phyloP scores from a whole-genome alignment of 2,113 vertebrate genomes.

The Danio rerio region DNA sequence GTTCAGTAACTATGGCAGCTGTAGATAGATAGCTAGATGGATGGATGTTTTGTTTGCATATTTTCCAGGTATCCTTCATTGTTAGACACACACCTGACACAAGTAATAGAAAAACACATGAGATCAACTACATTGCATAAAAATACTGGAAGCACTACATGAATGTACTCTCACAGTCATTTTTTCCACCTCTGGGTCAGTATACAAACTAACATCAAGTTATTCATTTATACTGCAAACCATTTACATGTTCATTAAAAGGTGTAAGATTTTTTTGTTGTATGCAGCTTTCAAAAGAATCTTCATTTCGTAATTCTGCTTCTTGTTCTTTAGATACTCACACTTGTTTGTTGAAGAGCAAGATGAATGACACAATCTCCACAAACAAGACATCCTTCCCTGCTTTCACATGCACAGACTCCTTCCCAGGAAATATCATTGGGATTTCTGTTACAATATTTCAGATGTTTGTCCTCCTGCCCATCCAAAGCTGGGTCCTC shows the following conservation, averaged over 20 bases:
- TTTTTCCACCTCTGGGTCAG: neutral
- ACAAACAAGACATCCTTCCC: neutral
- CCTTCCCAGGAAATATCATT: neutral
- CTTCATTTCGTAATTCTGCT: neutral
- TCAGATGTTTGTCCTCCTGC: neutral
- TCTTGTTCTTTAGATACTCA: neutral
- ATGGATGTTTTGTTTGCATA: neutral
- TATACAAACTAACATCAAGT: neutral
- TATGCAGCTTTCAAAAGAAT: neutral
- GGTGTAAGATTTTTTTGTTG: neutral
- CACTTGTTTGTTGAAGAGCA: neutral
- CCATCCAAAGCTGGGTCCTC: slow-evolving; percentile 3
- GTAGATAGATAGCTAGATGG: too few relatives aligned
- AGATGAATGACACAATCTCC: neutral
- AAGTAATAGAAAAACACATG: neutral
- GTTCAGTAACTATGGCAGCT: too few relatives aligned
- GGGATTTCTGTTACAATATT: neutral
- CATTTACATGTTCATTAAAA: too few relatives aligned
- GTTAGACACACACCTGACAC: neutral
- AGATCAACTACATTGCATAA: neutral
- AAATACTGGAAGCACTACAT: too few relatives aligned
- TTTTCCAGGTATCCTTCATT: neutral
- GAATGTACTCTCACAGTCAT: neutral
- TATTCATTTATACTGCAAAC: neutral
- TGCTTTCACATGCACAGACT: neutral